These are phyloP conservation scores for Lasioglossum baleicum DNA, from an alignment of 1,140 invertebrate genomes.

Conservation along the genomic window DNA sequence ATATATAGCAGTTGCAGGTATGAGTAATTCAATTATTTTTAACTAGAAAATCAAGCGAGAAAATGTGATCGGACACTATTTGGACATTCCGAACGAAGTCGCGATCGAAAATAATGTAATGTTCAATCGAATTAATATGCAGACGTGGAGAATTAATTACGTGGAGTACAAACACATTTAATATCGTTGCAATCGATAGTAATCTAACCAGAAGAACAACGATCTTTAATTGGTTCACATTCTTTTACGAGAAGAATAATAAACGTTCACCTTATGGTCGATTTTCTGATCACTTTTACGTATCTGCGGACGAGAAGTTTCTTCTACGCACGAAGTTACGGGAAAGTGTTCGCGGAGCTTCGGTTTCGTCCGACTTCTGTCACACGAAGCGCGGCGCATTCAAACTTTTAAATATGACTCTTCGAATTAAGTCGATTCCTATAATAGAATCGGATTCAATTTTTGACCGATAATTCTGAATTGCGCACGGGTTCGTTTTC, in stretches of 20 bases:
- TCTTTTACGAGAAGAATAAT: not conserved
- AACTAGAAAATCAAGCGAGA: slow-evolving; percentile 12
- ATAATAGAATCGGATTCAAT: not conserved
- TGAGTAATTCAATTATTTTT: slow-evolving; percentile 45
- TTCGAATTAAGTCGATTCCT: slow-evolving; percentile 2
- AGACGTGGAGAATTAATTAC: not conserved
- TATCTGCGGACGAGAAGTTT: not conserved
- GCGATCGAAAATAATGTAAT: not conserved
- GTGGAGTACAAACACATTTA: not conserved
- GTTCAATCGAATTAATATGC: not conserved
- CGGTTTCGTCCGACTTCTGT: slow-evolving; percentile 14
- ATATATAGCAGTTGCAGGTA: slow-evolving; percentile 17
- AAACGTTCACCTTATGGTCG: not conserved
- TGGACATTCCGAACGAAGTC: not conserved
- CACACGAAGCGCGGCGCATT: slow-evolving; percentile 26
- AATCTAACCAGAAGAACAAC: not conserved
- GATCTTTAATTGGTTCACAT: not conserved
- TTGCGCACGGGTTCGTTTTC: not conserved
- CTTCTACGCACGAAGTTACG: slow-evolving; percentile 3
- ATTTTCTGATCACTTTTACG: not conserved
- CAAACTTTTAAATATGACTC: slow-evolving; percentile 7
- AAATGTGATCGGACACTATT: not conserved
- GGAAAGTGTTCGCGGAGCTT: slow-evolving; percentile 27
- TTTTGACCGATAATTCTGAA: not conserved
- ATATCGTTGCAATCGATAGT: no score